A percentile compares a stretch with the other conserved stretches of the same genome.
phyloP scores from a whole-genome alignment of 2,113 vertebrate species.

The Grammomys surdaster region DNA sequence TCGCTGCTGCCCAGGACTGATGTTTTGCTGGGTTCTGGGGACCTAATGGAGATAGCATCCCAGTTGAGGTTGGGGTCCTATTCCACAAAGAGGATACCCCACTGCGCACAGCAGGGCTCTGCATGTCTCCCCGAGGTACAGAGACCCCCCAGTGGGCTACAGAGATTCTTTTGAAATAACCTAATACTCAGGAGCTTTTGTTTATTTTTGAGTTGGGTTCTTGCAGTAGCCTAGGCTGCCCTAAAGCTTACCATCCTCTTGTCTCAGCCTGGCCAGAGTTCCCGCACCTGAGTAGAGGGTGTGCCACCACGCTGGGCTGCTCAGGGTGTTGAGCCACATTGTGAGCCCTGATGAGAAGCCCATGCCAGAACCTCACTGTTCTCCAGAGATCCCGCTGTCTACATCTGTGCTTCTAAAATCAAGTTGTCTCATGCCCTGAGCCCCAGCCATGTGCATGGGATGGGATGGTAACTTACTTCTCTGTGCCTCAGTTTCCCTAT shows the following conservation, averaged over 20 bases:
- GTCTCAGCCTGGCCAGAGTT: background rate
- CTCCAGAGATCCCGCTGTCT: background rate
- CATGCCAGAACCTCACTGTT: background rate
- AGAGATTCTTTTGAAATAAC: background rate
- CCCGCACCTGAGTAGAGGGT: too few species aligned
- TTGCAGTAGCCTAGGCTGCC: background rate
- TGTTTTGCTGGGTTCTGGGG: conserved; percentile 93
- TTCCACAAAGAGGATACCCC: fast-evolving
- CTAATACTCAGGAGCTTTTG: background rate
- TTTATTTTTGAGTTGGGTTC: background rate
- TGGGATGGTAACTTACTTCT: fast-evolving
- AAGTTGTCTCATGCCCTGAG: background rate
- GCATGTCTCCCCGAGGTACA: fast-evolving
- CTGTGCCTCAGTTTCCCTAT: background rate
- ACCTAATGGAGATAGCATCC: conserved; percentile 84
- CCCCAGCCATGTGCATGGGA: background rate
- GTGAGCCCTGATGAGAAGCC: too few species aligned
- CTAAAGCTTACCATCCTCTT: background rate
- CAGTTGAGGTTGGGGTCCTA: fast-evolving
- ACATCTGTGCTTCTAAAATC: too few species aligned
- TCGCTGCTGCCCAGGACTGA: conserved; percentile 88
- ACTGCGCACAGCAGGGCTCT: fast-evolving
- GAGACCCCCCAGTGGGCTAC: background rate
- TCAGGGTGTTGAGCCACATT: background rate
- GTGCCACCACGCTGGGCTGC: background rate